phyloP scores from a whole-genome alignment of 2,888 invertebrate species.

The Drosophila peninsularis region DNA sequence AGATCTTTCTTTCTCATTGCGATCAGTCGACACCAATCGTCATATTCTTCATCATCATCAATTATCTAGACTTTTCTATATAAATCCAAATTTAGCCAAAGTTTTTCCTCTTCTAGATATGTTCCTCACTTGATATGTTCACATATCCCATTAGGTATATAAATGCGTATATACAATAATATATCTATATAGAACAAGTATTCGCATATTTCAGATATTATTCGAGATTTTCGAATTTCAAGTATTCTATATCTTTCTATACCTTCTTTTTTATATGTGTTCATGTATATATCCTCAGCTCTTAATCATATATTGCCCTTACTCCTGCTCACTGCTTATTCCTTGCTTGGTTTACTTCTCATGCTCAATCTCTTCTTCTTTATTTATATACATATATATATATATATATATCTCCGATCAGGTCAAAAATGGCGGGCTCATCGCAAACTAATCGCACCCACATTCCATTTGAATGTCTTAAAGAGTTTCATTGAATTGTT shows the following conservation, averaged over 20 bases:
- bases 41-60: background rate
- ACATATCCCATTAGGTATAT: background rate
- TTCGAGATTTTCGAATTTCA: no score
- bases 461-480: conserved; percentile 94
- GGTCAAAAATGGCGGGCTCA: conserved; percentile 94
- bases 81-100: background rate
- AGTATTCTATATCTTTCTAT: background rate
- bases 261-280: no score
- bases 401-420: conserved; percentile 71
- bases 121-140: no score
- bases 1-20: background rate
- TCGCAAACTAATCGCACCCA: conserved; percentile 93
- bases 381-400: background rate
- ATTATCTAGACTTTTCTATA: background rate
- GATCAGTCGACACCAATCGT: background rate
- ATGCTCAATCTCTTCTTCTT: background rate
- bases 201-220: no score
- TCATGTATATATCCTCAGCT: no score
- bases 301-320: no score
- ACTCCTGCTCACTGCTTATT: background rate
- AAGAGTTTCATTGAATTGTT: conserved; percentile 94
- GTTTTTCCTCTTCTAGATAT: background rate
- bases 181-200: no score
- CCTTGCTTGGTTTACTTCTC: background rate
- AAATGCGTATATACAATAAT: no score